Evolutionary conservation across 2,888 invertebrate genomes (phyloP), one percentile per base, ranked within the genome.

Genomic region (Malthinus seriepunctatus): DNA sequence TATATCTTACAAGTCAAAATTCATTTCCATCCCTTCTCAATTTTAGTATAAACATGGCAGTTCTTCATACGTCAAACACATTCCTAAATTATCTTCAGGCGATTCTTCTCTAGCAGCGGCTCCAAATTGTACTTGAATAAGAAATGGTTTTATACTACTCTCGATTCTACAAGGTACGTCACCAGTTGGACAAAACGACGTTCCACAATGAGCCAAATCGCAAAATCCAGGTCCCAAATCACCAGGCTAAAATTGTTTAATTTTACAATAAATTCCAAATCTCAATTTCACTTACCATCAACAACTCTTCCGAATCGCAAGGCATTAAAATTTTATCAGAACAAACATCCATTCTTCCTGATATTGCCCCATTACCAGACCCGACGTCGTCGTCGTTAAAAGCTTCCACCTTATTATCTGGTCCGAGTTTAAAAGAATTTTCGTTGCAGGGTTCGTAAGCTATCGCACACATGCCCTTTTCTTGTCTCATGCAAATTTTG

Each of bases 251-350:
- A 79, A 67, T 68, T n/a, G 14, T 8, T 39, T 39, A 7, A 39
- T 9, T 39, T 14, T 9, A 9, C 12, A 39, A 9, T 4, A 11
- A 2, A 37, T 11, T 14, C 8, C 2, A 35, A 35, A 35, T 6
- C 1, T 35, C 8, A 35, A 35, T 4, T 35, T 9, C 8, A 37
- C 79, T 80, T 65, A 85, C 90, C 80, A 88, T 86, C 58, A 93
- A 84, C 71, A 93, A 88, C 73, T 93, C 92, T 71, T 93, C 93
- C 53, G 89, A 88, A 71, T 93, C 91, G 69, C 93, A 93, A 0
- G 92, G 90, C 78, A 93, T 87, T 1, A 91, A 86, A 46, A 93
- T 85, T 47, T 88, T 83, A 73, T 93, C 91, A 9, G 79, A 79
- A 72, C 93, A 93, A 0, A 82, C 75, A 64, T 79, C 79, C 35